These are phyloP conservation scores for Henricia sp. DNA, from an alignment of 53 echinoderm and acorn worm genomes.

Conservation along the genomic window DNA sequence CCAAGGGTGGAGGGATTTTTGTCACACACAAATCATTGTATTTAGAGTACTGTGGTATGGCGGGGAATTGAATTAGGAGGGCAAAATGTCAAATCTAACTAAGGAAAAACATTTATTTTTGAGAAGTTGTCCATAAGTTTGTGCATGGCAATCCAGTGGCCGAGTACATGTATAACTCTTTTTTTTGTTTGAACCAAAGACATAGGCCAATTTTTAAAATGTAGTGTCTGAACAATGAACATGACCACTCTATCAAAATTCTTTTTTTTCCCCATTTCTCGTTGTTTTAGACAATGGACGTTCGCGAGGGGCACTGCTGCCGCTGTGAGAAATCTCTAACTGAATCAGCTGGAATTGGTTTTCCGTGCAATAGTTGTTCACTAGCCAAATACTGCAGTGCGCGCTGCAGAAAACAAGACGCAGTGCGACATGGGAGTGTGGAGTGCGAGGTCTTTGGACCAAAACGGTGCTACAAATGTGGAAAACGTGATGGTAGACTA, in stretches of 20 bases:
- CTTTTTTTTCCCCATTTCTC: too few relatives aligned
- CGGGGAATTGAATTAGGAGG: too few relatives aligned
- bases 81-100: not conserved
- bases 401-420: constrained; percentile 4
- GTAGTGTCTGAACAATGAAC: not conserved
- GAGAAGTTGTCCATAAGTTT: too few relatives aligned
- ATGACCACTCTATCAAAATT: too few relatives aligned
- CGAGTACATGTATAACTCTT: too few relatives aligned
- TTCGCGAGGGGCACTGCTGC: constrained; percentile 51
- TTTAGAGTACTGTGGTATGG: too few relatives aligned
- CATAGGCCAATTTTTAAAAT: not conserved
- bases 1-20: too few relatives aligned
- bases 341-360: not conserved
- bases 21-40: too few relatives aligned
- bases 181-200: too few relatives aligned
- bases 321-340: constrained; percentile 36
- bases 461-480: constrained; percentile 41
- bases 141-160: too few relatives aligned
- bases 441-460: constrained; percentile 49
- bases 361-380: constrained; percentile 13
- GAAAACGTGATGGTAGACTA: not conserved
- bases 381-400: constrained; percentile 42
- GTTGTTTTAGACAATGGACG: constrained; percentile 42
- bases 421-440: constrained; percentile 10
- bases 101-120: not conserved